These are phyloP conservation scores for Periophthalmodon schlosseri DNA, from an alignment of 2,113 vertebrate species.

Conservation along the genomic window DNA sequence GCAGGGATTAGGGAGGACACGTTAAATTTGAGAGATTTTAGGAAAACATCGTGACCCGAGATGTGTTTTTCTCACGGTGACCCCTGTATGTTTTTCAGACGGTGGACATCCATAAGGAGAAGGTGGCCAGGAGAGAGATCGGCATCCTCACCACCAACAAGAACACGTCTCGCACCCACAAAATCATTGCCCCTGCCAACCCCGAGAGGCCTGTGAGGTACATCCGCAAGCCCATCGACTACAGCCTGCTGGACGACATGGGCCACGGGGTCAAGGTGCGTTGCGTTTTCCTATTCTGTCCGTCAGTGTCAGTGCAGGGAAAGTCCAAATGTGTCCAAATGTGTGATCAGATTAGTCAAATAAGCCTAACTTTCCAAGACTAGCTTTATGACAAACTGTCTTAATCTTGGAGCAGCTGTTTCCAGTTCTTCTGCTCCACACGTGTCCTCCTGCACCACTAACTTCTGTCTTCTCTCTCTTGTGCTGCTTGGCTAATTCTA, in stretches of 20 bases:
- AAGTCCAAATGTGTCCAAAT: neutral
- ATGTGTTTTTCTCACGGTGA: neutral
- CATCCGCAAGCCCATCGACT: constrained; percentile 98
- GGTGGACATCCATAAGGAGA: constrained; percentile 99
- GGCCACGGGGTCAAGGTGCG: constrained; percentile 98
- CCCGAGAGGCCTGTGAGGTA: constrained; percentile 98
- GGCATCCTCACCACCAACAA: constrained; percentile 99
- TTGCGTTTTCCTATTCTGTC: neutral
- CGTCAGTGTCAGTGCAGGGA: neutral
- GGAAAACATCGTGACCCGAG: neutral
- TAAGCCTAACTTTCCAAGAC: neutral
- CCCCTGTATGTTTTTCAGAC: constrained; percentile 74
- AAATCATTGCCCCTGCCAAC: constrained; percentile 98
- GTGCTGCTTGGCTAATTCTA: constrained; percentile 88
- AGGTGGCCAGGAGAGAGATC: constrained; percentile 98
- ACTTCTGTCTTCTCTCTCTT: constrained; percentile 82
- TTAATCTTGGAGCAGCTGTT: neutral
- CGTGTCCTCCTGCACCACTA: constrained; percentile 71
- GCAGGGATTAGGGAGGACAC: too few species aligned
- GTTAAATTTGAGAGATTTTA: too few species aligned
- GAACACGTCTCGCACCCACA: constrained; percentile 98
- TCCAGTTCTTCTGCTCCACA: constrained; percentile 9
- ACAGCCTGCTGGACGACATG: constrained; percentile 97
- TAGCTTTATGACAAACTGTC: neutral
- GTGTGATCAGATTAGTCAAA: neutral